A percentile compares a stretch with the other conserved stretches of the same genome.
Evolutionary conservation across 2,888 invertebrate genomes (phyloP).

Genomic region (Acleris literana): DNA sequence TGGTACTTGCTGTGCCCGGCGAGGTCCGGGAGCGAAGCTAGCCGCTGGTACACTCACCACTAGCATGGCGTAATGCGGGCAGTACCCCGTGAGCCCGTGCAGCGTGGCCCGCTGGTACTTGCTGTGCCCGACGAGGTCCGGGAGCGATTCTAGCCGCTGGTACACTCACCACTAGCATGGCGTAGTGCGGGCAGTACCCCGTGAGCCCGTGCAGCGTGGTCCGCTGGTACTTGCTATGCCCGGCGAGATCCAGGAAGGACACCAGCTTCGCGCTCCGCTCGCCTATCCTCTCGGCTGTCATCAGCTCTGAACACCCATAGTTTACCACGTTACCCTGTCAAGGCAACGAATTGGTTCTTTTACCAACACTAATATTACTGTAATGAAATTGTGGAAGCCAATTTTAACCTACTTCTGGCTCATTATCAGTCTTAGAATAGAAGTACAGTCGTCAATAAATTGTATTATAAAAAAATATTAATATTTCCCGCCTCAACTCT

Average conservation of each 20-base stretch:
- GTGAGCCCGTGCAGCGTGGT: conserved; percentile 98
- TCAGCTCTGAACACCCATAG: conserved; percentile 93
- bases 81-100: neutral
- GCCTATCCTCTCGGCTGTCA: conserved; percentile 96
- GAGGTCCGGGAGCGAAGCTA: conserved; percentile 94
- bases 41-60: neutral
- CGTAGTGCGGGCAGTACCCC: conserved; percentile 94
- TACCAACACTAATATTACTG: no score
- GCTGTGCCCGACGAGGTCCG: neutral
- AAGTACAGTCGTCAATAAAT: no score
- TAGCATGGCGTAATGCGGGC: neutral
- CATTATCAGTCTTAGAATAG: no score
- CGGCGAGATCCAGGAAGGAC: conserved; percentile 97
- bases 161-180: conserved; percentile 54
- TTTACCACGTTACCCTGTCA: conserved; percentile 92
- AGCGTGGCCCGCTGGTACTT: neutral
- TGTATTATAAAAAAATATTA: no score
- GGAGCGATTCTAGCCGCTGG: neutral
- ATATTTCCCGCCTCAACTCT: no score
- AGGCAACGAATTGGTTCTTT: no score
- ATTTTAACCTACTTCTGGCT: no score
- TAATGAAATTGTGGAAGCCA: no score
- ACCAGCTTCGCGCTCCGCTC: conserved; percentile 96
- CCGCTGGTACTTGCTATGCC: conserved; percentile 96
- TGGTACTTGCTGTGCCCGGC: conserved; percentile 98